Base-by-base conservation (phyloP, 2,113 vertebrate species). In the Scomber scombrus region DNA sequence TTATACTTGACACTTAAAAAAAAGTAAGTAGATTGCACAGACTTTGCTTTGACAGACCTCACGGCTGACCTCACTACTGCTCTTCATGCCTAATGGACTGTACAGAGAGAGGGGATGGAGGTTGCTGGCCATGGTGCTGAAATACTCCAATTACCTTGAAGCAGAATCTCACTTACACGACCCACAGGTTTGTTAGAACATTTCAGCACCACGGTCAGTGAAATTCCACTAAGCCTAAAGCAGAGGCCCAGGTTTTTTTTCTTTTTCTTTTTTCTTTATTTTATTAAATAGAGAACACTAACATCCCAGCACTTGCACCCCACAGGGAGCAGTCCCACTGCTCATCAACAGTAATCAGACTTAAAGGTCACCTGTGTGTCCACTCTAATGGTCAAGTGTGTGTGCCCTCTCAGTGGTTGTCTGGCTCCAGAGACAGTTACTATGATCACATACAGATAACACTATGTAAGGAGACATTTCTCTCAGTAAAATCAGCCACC, bases 361-460 rank as follows among this genome's bases (percentile, higher is more conserved):
- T 5, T 15, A 21, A 69, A 75, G 75, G 73, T 80, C 52, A 71
- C 79, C 49, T 3, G 40, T 66, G 66, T 52, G 54, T 63, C 70
- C 31, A 49, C 71, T 76, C 83, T 71, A 80, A 74, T 61, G 64
- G 81, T 58, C 79, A 77, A 85, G 56, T 72, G 61, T 7, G 10
- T 5, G 43, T 49, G 63, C 12, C 51, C 61, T 47, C 19, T 61
- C 50, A 2, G 47, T 74, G 63, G 58, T 40, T 51, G 50, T 4
- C 18, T 23, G 13, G 52, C 58, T 74, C 52, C 49, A 52, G 16
- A 74, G 67, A 61, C 54, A 57, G 49, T 15, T 45, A 50, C 65
- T 71, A 19, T 49, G 19, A 29, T 55, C 4, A 80, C 63, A 34
- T 66, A 62, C 29, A 63, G 23, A 61, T 47, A 75, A 51, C 63